Percentiles rank a stretch among this genome's conserved stretches.
These are phyloP conservation scores for Epizoanthus illoricatus DNA, from an alignment of 92 coral and sea anemone genomes.

Conservation along the genomic window DNA sequence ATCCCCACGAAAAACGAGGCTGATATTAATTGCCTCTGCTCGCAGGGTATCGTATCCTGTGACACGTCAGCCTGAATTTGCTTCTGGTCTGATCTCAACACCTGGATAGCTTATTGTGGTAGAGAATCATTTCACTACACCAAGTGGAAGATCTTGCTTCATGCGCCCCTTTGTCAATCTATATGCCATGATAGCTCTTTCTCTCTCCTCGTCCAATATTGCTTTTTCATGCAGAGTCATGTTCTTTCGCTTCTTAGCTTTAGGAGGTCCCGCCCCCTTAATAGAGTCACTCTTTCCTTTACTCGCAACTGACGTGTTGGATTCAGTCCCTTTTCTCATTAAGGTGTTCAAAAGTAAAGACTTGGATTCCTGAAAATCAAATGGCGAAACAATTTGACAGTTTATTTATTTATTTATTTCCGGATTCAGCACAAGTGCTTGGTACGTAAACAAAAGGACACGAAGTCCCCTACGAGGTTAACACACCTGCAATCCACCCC, in stretches of 20 bases:
- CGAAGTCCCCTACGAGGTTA: too few relatives aligned
- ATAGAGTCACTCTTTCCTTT: conserved; percentile 5
- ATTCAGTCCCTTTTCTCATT: conserved; percentile 22
- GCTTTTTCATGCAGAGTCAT: conserved; percentile 77
- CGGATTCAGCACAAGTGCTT: too few relatives aligned
- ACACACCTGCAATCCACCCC: too few relatives aligned
- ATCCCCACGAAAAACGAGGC: too few relatives aligned
- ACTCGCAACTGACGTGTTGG: conserved; percentile 15
- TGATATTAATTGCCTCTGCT: too few relatives aligned
- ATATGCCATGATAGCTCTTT: conserved; percentile 69
- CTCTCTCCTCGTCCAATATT: conserved; percentile 71
- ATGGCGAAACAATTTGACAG: not conserved
- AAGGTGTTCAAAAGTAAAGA: conserved; percentile 55
- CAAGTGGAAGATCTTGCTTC: not conserved
- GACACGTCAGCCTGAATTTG: too few relatives aligned
- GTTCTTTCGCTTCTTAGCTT: conserved; percentile 79
- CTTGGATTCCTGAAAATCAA: conserved; percentile 54
- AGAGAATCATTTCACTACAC: not conserved
- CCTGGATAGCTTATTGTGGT: too few relatives aligned
- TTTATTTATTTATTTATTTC: too few relatives aligned
- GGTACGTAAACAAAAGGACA: too few relatives aligned
- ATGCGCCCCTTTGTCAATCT: conserved; percentile 61
- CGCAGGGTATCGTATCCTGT: too few relatives aligned
- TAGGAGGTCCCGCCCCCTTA: conserved; percentile 30
- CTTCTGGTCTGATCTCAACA: too few relatives aligned